A percentile compares a stretch with the other conserved stretches of the same genome.
phyloP scores from a whole-genome alignment of 2,888 invertebrate genomes.

The Chrysomela aeneicollis region DNA sequence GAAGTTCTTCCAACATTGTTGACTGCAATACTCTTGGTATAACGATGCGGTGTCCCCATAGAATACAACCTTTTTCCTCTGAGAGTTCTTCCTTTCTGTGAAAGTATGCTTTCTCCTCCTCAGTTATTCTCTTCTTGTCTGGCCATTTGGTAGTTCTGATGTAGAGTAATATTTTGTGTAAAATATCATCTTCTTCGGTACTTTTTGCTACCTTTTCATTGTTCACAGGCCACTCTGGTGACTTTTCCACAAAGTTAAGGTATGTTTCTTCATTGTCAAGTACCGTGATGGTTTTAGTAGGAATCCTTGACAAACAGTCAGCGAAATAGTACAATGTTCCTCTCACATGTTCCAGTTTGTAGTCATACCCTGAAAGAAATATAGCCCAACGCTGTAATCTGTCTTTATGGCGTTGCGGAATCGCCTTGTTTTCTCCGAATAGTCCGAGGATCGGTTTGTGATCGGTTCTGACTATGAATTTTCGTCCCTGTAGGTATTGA shows the following conservation, averaged over 20 bases:
- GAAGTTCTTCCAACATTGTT: not conserved
- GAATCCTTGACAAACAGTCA: slow-evolving; percentile 11
- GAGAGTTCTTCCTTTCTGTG: not conserved
- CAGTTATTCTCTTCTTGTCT: too few species aligned
- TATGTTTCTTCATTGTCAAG: not conserved
- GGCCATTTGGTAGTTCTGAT: too few species aligned
- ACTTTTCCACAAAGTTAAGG: too few species aligned
- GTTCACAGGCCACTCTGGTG: too few species aligned
- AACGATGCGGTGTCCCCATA: not conserved
- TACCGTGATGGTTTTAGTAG: not conserved
- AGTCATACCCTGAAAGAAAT: slow-evolving; percentile 22
- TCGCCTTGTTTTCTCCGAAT: slow-evolving; percentile 47
- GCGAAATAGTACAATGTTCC: slow-evolving; percentile 20
- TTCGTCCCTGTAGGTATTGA: too few species aligned
- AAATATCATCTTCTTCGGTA: too few species aligned
- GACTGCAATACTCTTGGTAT: not conserved
- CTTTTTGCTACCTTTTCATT: too few species aligned
- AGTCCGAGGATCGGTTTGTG: slow-evolving; percentile 50
- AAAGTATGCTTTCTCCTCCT: not conserved
- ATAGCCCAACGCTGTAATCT: slow-evolving; percentile 47
- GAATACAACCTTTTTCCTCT: not conserved
- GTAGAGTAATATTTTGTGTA: too few species aligned
- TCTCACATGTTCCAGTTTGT: slow-evolving; percentile 19
- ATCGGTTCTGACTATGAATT: slow-evolving; percentile 49
- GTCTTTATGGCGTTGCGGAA: slow-evolving; percentile 50